phyloP scores from a whole-genome alignment of 2,113 vertebrate species.

The Eptesicus fuscus region DNA sequence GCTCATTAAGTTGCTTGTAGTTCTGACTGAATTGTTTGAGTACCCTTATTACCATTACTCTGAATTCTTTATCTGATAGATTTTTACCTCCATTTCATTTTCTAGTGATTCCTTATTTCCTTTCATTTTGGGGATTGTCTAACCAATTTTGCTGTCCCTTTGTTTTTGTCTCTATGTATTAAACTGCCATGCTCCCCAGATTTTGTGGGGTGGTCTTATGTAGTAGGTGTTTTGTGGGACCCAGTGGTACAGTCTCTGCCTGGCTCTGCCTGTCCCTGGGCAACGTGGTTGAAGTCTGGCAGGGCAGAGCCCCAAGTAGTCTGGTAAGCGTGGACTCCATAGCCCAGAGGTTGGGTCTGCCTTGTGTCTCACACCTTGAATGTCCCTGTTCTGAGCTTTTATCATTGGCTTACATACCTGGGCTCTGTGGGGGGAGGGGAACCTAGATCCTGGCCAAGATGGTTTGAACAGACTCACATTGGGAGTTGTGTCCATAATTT shows the following conservation, averaged over 20 bases:
- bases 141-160: neutral
- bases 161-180: neutral
- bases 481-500: neutral
- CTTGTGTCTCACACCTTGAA: neutral
- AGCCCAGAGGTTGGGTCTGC: neutral
- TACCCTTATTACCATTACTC: too few relatives aligned
- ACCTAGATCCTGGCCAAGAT: neutral
- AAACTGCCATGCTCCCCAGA: neutral
- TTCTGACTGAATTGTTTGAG: too few relatives aligned
- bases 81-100: too few relatives aligned
- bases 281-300: neutral
- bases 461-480: neutral
- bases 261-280: neutral
- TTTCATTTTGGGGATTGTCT: neutral
- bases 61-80: too few relatives aligned
- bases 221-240: neutral
- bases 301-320: neutral
- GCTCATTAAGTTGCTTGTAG: too few relatives aligned
- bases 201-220: neutral
- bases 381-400: neutral
- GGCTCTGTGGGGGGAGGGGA: neutral
- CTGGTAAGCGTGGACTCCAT: neutral
- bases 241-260: neutral
- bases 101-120: neutral
- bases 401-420: neutral